Evolutionary conservation across 2,888 invertebrate species (phyloP), one percentile per base, ranked within the genome.

Genomic region (Tethea ocularis): DNA sequence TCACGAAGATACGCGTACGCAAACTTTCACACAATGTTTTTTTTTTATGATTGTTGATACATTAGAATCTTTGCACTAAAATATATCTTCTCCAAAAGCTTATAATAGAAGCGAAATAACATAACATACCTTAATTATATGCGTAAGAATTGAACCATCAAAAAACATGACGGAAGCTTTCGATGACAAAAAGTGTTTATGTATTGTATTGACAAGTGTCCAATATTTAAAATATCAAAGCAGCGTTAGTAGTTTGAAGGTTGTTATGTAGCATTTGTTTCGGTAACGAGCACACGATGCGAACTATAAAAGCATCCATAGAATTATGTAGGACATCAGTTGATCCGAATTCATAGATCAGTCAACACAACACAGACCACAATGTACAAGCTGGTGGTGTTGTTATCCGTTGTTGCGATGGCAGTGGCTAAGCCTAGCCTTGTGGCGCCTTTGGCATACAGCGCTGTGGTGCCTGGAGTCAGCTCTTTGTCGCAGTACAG

Each of bases 391-490:
- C 82, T 93, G 93, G 94, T 94, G 93, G 94, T 94, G 87, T 94
- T 95, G 92, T 94, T 94, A 82, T 94, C 94, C 77, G 86, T 94
- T 64, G 83, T 94, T 79, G 94, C 94, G 77, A 74, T 95, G 81
- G 94, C 92, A 67, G 93, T 88, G 67, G 95, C 95, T 81, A 93
- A 89, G 81, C 93, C 93, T 13, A 61, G 82, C 54, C 57, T 82
- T 46, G 75, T 87, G 60, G 75, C 78, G 22, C 88, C 88, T 1
- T 10, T 84, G 74, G 80, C 82, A 1, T 90, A 89, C 80, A 76
- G 78, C 62, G 71, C 84, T 17, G 74, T 71, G 33, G 69, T 74
- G 58, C 82, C 82, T 0, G 79, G 72, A n/a, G 74, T 72, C 51
- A 78, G 75, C 70, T 78, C 80, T 5, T 73, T 79, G 58, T 78